These are phyloP conservation scores for Anolis sagrei DNA, from an alignment of 2,113 vertebrate genomes.

Conservation along the genomic window DNA sequence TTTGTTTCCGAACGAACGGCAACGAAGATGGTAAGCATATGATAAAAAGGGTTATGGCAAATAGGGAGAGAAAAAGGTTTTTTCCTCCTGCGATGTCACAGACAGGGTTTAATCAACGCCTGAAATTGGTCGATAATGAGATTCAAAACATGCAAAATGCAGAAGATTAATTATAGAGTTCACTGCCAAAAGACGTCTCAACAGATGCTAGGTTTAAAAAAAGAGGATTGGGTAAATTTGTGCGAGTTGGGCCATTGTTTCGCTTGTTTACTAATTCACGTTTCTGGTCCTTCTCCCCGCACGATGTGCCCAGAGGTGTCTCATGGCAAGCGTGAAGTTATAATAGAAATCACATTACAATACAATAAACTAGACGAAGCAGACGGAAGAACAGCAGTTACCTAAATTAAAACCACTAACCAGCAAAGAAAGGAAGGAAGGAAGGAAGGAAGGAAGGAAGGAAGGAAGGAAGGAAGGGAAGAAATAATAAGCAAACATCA, in stretches of 20 bases:
- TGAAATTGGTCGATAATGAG: background rate
- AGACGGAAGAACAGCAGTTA: background rate
- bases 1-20: background rate
- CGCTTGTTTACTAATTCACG: background rate
- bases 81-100: too few species aligned
- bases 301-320: background rate
- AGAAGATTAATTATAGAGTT: background rate
- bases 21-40: background rate
- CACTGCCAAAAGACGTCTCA: background rate
- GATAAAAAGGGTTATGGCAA: background rate
- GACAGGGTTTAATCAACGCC: background rate
- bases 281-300: too few species aligned
- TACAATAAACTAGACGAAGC: background rate
- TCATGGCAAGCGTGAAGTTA: background rate
- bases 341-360: background rate
- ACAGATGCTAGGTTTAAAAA: background rate
- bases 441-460: background rate
- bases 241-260: background rate
- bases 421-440: background rate
- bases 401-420: background rate
- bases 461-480: background rate
- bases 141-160: background rate
- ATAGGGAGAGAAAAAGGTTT: too few species aligned
- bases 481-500: too few species aligned
- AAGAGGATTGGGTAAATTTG: background rate